These are phyloP conservation scores for Sesia bembeciformis DNA, from an alignment of 2,888 invertebrate genomes.

Conservation along the genomic window DNA sequence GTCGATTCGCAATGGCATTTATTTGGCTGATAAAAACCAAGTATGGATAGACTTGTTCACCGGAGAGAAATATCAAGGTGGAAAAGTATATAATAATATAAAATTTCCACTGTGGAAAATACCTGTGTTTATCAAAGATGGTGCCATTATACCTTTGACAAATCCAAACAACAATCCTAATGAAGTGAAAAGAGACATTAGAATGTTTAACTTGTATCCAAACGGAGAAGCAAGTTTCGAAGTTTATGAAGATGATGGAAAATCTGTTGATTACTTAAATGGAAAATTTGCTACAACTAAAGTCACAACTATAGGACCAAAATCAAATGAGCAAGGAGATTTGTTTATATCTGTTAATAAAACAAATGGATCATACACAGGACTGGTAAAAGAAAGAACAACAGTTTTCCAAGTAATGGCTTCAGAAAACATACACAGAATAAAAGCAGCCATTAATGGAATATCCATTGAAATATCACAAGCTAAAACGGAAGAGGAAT, in stretches of 20 bases:
- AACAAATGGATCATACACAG: conserved; percentile 40
- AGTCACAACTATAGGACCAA: conserved; percentile 25
- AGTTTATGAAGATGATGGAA: conserved; percentile 61
- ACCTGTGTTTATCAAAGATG: conserved; percentile 55
- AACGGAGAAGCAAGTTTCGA: conserved; percentile 33
- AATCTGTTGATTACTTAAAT: conserved; percentile 38
- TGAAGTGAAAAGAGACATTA: conserved; percentile 39
- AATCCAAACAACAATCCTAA: conserved; percentile 52
- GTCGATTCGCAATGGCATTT: conserved; percentile 42
- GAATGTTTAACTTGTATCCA: conserved; percentile 49
- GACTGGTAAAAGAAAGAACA: conserved; percentile 36
- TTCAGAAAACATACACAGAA: conserved; percentile 23
- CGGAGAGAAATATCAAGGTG: conserved; percentile 55
- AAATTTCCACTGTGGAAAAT: conserved; percentile 53
- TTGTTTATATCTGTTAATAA: conserved; percentile 38
- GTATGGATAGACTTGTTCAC: conserved; percentile 59
- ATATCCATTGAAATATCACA: conserved; percentile 24
- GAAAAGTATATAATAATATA: conserved; percentile 48
- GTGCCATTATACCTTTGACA: conserved; percentile 56
- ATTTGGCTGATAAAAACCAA: conserved; percentile 43
- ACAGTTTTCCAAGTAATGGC: conserved; percentile 49
- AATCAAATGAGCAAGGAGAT: conserved; percentile 28
- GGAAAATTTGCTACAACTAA: conserved; percentile 36
- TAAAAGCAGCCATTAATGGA: conserved; percentile 42
- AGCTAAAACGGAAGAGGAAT: conserved; percentile 35